Evolutionary conservation across 2,797 vertebrate genomes (phyloP), one percentile per base, ranked within the genome.

Genomic region (Urosaurus nigricauda): DNA sequence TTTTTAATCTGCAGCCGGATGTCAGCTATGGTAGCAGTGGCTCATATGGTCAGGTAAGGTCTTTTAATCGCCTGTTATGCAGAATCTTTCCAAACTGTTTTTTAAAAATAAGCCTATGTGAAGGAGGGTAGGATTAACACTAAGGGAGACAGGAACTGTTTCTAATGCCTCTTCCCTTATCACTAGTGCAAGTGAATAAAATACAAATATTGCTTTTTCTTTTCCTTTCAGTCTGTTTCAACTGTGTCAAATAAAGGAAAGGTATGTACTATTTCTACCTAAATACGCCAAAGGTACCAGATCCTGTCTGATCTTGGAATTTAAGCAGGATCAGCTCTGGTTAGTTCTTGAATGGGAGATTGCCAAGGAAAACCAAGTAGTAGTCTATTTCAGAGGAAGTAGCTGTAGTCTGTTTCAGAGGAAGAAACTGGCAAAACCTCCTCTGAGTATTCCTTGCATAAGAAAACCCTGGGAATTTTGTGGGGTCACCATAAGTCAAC

Each of bases 211-310:
- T 58, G 58, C 1, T 29, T 86, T 86, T 47, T 86, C 1, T 83
- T 86, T 85, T 47, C 56, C 17, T 70, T 89, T 56, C 58, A 89
- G 88, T 86, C 88, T 70, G 88, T 89, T 82, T 86, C 88, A 83
- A 70, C 79, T n/a, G 29, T 81, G 53, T 89, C 88, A 43, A 35
- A 85, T 65, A 82, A 89, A 85, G 87, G 87, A 40, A 85, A 89
- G 88, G 88, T 89, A 89, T 32, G 84, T 86, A 70, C 4, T 47
- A 11, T 32, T 86, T 70, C 19, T 86, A 19, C 65, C 65, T 32
- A 9, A 26, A 32, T 68, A 68, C 26, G 0, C 65, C 32, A 32
- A 68, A 68, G 26, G 9, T 19, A 68, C 2, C 11, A 32, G 29
- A 68, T 60, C 58, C 17, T 60, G 17, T 60, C 17, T 60, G 58